Evolutionary conservation across 2,888 invertebrate species (phyloP).

Genomic region (Heterodera filipjevi): DNA sequence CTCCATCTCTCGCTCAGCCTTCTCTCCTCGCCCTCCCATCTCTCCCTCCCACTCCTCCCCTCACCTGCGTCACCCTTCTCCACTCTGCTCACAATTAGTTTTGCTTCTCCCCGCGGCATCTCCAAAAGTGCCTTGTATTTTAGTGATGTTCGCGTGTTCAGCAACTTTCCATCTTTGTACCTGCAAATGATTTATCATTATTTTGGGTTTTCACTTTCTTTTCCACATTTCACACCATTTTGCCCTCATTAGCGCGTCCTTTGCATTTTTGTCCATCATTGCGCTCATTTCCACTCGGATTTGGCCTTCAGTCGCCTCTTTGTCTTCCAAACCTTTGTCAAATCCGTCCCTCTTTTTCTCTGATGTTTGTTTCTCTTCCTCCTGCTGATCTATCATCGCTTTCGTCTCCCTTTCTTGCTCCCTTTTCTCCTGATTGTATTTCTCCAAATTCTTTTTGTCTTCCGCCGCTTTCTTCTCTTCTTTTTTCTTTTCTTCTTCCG

Average conservation of each 20-base stretch:
- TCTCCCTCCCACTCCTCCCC: no score
- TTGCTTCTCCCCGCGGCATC: constrained; percentile 19
- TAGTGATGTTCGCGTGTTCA: constrained; percentile 32
- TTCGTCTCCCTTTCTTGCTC: constrained; percentile 15
- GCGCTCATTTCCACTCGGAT: constrained; percentile 25
- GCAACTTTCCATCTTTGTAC: constrained; percentile 32
- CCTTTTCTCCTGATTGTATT: background rate
- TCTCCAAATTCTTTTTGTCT: background rate
- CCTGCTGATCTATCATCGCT: constrained; percentile 15
- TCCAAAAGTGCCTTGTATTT: constrained; percentile 28
- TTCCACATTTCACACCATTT: constrained; percentile 7
- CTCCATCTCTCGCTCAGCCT: no score
- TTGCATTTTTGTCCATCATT: constrained; percentile 12
- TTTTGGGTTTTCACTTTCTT: background rate
- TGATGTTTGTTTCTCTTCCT: constrained; percentile 28
- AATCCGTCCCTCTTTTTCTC: constrained; percentile 24
- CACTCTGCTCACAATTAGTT: constrained; percentile 20
- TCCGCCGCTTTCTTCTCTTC: background rate
- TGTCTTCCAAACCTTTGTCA: constrained; percentile 4
- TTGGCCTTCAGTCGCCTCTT: constrained; percentile 24
- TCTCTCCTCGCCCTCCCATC: background rate
- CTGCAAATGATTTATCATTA: constrained; percentile 14
- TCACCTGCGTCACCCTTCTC: constrained; percentile 20
- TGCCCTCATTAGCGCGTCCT: constrained; percentile 17
- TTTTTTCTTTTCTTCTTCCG: constrained; percentile 30